Base-by-base conservation (phyloP, 2,113 vertebrate species). In the Vulpes lagopus region DNA sequence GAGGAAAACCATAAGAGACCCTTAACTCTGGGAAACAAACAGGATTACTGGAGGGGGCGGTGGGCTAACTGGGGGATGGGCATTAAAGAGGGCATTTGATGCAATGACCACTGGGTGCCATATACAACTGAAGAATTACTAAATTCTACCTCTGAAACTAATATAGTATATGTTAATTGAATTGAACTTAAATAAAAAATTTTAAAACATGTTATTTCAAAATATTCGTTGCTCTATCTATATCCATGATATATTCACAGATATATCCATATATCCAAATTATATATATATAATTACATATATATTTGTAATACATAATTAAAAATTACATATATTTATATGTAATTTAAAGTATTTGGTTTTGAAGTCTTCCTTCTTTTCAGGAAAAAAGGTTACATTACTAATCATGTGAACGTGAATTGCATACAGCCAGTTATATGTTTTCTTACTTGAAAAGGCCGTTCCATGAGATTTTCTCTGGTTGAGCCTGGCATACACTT, bases 361-460 rank as follows among this genome's bases (percentile, higher is more conserved):
- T 90, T 92, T 73, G 16, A 69, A 91, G 27, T n/a, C 30, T 90
- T 94, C 32, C 20, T 71, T 92, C 25, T 94, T 88, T 86, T 91
- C 55, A 81, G n/a, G 25, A 32, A 82, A 89, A 74, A 71, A 49
- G 35, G 2, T 16, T 67, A 1, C 38, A 55, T 51, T 95, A n/a
- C 38, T 84, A 84, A 74, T 83, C 62, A 55, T 27, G 22, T 78
- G 43, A 62, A 76, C 30, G 93, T 67, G 53, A 95, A 60, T 83
- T 90, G 4, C 78, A 57, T 20, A 15, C 8, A 35, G 9, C 10
- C 55, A 76, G 43, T 30, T 16, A 38, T 38, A 32, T 3, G 0
- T 62, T 65, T 84, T 27, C 10, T 79, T 83, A 53, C 30, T 79
- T 49, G 6, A 85, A 69, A 69, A 0, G 3, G 53, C 49, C 84